Evolutionary conservation across 1,140 invertebrate genomes (phyloP), one percentile per base, ranked within the genome.

Genomic region (Hylyphantes graminicola): DNA sequence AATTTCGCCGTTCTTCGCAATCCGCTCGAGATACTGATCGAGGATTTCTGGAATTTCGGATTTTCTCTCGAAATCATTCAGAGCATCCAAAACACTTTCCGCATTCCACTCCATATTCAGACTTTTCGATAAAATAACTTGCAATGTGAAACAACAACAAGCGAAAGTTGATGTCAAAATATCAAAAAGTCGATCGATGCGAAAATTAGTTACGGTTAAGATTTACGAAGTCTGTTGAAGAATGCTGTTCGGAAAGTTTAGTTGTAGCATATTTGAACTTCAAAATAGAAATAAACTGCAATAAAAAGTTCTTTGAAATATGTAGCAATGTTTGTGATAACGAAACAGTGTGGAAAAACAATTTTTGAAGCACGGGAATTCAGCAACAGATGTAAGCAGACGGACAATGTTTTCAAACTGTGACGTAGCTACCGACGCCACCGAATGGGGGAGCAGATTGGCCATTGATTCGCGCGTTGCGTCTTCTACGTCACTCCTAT

Each of bases 1-100:
- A 10, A 96, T 96, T 89, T 98, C 96, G 75, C 97, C 97, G 78
- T 96, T 97, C 90, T 95, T 95, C 0, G 97, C 97, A 76, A 98
- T 95, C 91, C 94, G 95, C 86, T 93, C 92, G 67, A 98, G 90
- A 90, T 97, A 98, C 55, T 97, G 95, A 87, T 98, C 96, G 67
- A 98, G 91, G 88, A 96, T 93, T 75, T 93, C 92, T n/a, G 96
- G 96, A 88, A 98, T 96, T 87, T 94, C 94, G 2, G 93, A 92
- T 86, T 95, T 92, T 89, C 95, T 96, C 68, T 95, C 93, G 89
- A 96, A 97, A 87, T 96, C 95, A 72, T 85, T 77, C 9, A 85
- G 65, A 51, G 73, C 82, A 72, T 90, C 70, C 50, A 82, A 75
- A 73, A 84, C 64, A 19, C 54, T 77, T 75, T 85, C 82, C 11